Evolutionary conservation across 2,797 vertebrate species (phyloP).

Genomic region (Malurus splendens): DNA sequence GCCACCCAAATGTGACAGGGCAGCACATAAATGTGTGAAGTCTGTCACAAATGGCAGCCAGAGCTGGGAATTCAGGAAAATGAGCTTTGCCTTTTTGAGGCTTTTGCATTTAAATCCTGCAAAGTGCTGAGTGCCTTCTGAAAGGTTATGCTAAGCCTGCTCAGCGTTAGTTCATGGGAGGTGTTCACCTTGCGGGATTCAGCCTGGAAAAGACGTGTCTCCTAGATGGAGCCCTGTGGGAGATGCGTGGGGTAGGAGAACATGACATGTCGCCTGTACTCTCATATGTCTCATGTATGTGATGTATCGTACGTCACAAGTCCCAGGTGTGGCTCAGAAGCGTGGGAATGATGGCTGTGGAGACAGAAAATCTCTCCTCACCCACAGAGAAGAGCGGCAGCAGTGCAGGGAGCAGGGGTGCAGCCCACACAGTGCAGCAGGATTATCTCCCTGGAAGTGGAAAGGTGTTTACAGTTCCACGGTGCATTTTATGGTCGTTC

Average conservation of each 20-base stretch:
- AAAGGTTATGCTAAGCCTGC: constrained; percentile 28
- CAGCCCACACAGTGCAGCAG: not conserved
- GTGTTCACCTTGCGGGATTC: constrained; percentile 7
- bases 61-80: constrained; percentile 57
- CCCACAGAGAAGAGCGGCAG: rapidly evolving
- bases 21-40: constrained; percentile 61
- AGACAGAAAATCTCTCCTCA: not conserved
- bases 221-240: not conserved
- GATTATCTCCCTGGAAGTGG: not conserved
- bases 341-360: not conserved
- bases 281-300: not conserved
- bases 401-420: not conserved
- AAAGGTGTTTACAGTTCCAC: not conserved
- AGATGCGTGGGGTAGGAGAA: not conserved
- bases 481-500: rapidly evolving
- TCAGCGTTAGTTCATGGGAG: not conserved
- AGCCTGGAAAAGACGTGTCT: constrained; percentile 16
- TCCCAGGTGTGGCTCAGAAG: not conserved
- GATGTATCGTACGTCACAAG: not conserved
- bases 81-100: constrained; percentile 56
- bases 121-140: constrained; percentile 28
- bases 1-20: constrained; percentile 62
- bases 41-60: constrained; percentile 61
- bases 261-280: not conserved
- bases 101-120: constrained; percentile 51